Conservation (phyloP, 2,113 vertebrate species). For the crab-eating macaque (Macaca fascicularis) region T2T-MFA8v1.1 NC_088389.1:2369001-2369500, state of each 20-base stretch:
- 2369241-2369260: not conserved
- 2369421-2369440: not conserved
- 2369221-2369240: not conserved
- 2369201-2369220: not conserved
- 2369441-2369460: not conserved
- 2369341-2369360: not conserved
- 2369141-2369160: not conserved
- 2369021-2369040: not conserved
- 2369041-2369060: not conserved
- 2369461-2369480: not conserved
- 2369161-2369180: accelerated
- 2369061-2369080: not conserved
- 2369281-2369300: not conserved
- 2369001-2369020: not conserved
- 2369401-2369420: not conserved
- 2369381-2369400: accelerated
- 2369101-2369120: not conserved
- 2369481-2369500: not conserved
- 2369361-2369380: not conserved
- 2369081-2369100: not conserved
- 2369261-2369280: not conserved
- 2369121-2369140: not conserved
- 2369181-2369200: not conserved
- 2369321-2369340: not conserved
- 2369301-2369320: not conserved